phyloP scores from a whole-genome alignment of 2,888 invertebrate genomes.

The Agrochola lota region DNA sequence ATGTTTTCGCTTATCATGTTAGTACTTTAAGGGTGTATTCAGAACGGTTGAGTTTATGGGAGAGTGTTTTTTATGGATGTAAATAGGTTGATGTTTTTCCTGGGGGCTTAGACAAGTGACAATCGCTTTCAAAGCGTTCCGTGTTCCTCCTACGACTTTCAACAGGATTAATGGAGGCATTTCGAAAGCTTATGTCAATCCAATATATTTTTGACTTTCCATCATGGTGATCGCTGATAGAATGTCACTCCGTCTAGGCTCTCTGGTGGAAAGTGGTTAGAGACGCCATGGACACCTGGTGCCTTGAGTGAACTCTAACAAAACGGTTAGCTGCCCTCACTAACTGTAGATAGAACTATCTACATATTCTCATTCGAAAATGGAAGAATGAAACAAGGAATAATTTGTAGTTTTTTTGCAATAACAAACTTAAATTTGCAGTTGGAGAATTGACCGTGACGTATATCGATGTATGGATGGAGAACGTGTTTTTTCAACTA shows the following conservation, averaged over 20 bases:
- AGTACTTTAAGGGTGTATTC: neutral
- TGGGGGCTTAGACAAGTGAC: neutral
- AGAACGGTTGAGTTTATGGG: neutral
- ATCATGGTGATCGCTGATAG: neutral
- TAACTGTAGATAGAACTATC: too few species aligned
- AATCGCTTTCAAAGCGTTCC: neutral
- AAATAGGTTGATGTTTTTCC: neutral
- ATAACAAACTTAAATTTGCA: too few species aligned
- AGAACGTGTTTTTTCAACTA: too few species aligned
- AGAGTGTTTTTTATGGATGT: neutral
- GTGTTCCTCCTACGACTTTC: too few species aligned
- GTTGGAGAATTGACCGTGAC: too few species aligned
- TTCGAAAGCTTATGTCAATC: neutral
- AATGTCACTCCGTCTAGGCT: neutral
- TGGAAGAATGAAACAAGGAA: neutral
- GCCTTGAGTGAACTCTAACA: too few species aligned
- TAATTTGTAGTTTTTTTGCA: too few species aligned
- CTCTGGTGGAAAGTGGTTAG: neutral
- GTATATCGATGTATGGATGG: too few species aligned
- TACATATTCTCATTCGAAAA: too few species aligned
- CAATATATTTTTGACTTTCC: neutral
- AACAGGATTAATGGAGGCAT: neutral
- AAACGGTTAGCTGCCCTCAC: too few species aligned
- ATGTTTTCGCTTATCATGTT: constrained; percentile 37
- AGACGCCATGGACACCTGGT: neutral